phyloP scores from a whole-genome alignment of 2,797 vertebrate species.

The Enteromius thamalakanensis region DNA sequence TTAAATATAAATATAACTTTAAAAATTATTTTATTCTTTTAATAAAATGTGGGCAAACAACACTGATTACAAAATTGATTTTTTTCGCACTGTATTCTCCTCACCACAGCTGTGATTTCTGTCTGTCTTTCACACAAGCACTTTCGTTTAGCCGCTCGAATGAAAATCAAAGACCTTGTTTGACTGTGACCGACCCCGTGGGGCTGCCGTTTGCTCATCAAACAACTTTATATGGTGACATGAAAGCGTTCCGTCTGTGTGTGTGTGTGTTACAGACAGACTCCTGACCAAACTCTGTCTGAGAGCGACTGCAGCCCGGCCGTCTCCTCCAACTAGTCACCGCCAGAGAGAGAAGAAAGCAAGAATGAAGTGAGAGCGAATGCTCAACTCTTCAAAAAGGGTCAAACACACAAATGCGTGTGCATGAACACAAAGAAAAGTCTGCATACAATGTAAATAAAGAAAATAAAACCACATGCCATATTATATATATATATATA shows the following conservation, averaged over 20 bases:
- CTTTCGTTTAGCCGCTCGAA: constrained; percentile 53
- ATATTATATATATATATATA: too few species aligned
- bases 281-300: constrained; percentile 32
- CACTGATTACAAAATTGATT: neutral
- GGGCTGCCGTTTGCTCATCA: constrained; percentile 54
- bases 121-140: constrained; percentile 27
- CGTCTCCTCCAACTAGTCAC: neutral
- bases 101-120: neutral
- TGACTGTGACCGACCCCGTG: constrained; percentile 41
- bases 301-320: neutral
- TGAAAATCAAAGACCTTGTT: constrained; percentile 57
- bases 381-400: constrained; percentile 11
- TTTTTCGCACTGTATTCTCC: neutral
- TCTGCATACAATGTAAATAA: neutral
- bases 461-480: neutral
- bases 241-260: constrained; percentile 45
- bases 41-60: neutral
- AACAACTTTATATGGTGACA: constrained; percentile 42
- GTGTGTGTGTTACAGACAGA: neutral
- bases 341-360: constrained; percentile 48
- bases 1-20: too few species aligned
- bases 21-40: neutral
- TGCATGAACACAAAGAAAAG: neutral
- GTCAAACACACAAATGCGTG: neutral
- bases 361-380: constrained; percentile 37